Evolutionary conservation across 2,888 invertebrate genomes (phyloP), one percentile per base, ranked within the genome.

Genomic region (Pegoplata infirma): DNA sequence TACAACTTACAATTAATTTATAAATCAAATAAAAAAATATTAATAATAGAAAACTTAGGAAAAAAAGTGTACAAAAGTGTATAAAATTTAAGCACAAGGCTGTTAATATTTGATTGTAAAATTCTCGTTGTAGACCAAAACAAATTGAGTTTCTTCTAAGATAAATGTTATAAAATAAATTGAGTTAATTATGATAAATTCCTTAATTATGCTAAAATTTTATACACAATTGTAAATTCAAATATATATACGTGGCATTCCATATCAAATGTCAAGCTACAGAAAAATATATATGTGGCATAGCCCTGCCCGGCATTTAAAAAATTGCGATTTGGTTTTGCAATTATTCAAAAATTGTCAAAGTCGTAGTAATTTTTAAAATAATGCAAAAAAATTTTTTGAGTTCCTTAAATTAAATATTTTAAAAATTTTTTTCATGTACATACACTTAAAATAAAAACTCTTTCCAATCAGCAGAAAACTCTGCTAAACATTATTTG

Each of bases 1-100:
- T 28, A 66, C 17, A 67, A 59, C 19, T 74, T 53, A 64, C 49
- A 66, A 46, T 64, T 73, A 72, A 58, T 40, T 71, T 51, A 47
- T 56, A 25, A 64, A 67, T 21, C 17, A n/a, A 28, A 47, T 28
- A 17, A 55, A 63, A 40, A 59, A 16, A 46, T 1, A 19, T 7
- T 28, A 5, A 32, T 21, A 40, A 21, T 19, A 32, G 12, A 55
- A 17, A 36, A 40, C 5, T 19, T 21, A 40, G 1, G 14, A 40
- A 40, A 40, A 40, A n/a, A n/a, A n/a, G n/a, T 40, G 0, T 0
- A 51, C 21, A 51, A 23, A 23, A 51, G 25, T 56, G 17, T 36
- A 28, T 19, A 55, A 16, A 32, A 56, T 56, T 17, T 56, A 19
- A 56, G 56, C 32, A 56, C 32, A 40, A 7, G 14, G 14, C 12